Percentiles rank a stretch among this genome's conserved stretches.
These are phyloP conservation scores for Lymantria monacha DNA, from an alignment of 2,888 invertebrate genomes.

Conservation along the genomic window DNA sequence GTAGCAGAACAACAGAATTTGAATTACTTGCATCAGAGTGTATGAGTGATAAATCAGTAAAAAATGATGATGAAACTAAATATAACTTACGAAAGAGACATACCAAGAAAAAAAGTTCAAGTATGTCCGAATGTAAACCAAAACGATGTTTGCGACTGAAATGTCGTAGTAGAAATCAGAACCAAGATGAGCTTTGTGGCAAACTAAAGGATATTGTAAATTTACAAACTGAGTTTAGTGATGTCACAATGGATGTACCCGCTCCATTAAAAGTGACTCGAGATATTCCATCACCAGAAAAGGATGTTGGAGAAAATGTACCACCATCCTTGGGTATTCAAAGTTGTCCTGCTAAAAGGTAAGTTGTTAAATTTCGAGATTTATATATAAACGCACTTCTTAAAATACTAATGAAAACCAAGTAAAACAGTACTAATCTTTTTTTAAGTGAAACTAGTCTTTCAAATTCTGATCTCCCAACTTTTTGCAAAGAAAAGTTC, in stretches of 20 bases:
- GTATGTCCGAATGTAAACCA: slow-evolving; percentile 42
- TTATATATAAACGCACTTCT: too few relatives aligned
- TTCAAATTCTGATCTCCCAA: too few relatives aligned
- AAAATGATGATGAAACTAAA: slow-evolving; percentile 17
- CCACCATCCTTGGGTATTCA: slow-evolving; percentile 53
- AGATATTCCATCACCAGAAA: slow-evolving; percentile 67
- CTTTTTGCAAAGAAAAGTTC: too few relatives aligned
- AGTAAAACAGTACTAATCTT: too few relatives aligned
- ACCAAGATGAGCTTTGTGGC: slow-evolving; percentile 33
- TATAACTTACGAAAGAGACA: slow-evolving; percentile 1
- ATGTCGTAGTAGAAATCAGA: slow-evolving; percentile 43
- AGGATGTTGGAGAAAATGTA: slow-evolving; percentile 52
- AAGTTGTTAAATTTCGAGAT: background rate
- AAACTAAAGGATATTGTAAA: slow-evolving; percentile 67
- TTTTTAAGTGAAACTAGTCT: too few relatives aligned
- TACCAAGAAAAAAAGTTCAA: slow-evolving; percentile 11
- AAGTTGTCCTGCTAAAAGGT: slow-evolving; percentile 73
- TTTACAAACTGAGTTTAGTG: slow-evolving; percentile 64
- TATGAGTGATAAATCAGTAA: slow-evolving; percentile 12
- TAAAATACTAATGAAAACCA: too few relatives aligned
- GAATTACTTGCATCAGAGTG: slow-evolving; percentile 49
- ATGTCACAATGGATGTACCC: slow-evolving; percentile 62
- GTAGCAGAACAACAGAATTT: slow-evolving; percentile 63
- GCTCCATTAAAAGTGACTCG: slow-evolving; percentile 44
- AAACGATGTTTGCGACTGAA: slow-evolving; percentile 54